Evolutionary conservation across 2,797 vertebrate species (phyloP), one percentile per base, ranked within the genome.

Genomic region (Karalla daura): DNA sequence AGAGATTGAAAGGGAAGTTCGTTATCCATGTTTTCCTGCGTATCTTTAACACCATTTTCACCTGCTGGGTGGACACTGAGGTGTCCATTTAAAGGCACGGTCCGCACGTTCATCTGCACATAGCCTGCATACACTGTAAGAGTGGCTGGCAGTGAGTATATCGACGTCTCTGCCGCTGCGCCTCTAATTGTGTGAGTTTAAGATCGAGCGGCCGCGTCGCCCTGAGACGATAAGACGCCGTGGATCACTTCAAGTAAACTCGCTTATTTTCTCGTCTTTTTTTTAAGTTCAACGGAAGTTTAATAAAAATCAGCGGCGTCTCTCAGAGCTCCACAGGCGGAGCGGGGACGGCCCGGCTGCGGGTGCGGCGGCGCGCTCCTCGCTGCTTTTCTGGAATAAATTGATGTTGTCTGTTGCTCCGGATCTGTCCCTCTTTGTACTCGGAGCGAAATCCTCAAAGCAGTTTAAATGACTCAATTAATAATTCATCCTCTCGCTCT

Each of bases 401-500:
- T 65, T 63, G n/a, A 65, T 80, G 59, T 45, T 70, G 44, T 78
- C 53, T 74, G 54, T 36, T 59, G 47, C 75, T 56, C 46, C 53
- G 49, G 28, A 63, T 78, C 63, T 70, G 56, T 14, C 62, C 45
- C 20, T 36, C 17, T 70, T 79, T 76, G 46, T 65, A 51, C 65
- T 80, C 60, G 35, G 61, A 66, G 63, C 67, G 13, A 80, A 77
- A 72, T 64, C 74, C 74, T 83, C 63, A 68, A 66, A 81, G 81
- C 64, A 20, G 49, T 63, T 78, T 21, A 79, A 83, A 61, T 53
- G 8, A 67, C 54, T 80, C 12, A 73, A 82, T 81, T 58, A 83
- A 81, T 83, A 69, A 81, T 84, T 78, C 18, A 74, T 85, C 27
- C 81, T 62, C 58, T 30, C 10, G n/a, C n/a, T 30, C 28, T 30